A percentile compares a stretch with the other conserved stretches of the same genome.
Evolutionary conservation across 53 echinoderm and acorn worm genomes (phyloP).

Genomic region (Glandiceps talaboti): DNA sequence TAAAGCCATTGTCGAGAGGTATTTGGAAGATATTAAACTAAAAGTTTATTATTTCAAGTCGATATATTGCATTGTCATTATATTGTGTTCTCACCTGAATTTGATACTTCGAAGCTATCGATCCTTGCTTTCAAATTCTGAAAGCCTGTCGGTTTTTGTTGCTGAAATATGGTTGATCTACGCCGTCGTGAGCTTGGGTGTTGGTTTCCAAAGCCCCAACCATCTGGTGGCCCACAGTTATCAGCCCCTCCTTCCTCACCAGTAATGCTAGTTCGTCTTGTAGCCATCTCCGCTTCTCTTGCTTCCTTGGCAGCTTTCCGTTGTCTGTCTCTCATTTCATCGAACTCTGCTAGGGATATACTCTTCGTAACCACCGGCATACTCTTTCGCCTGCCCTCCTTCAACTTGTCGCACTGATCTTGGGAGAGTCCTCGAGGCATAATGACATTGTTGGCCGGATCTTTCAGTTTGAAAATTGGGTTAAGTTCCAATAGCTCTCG

Average conservation of each 20-base stretch:
- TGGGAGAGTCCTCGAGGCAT: slow-evolving; percentile 59
- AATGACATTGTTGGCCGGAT: slow-evolving; percentile 55
- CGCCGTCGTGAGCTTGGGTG: neutral
- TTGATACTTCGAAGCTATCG: neutral
- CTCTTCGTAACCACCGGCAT: slow-evolving; percentile 36
- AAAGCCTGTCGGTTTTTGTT: neutral
- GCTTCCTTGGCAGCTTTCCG: slow-evolving; percentile 25
- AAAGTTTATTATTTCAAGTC: too few species aligned
- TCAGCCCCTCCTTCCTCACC: neutral
- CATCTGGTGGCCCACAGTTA: neutral
- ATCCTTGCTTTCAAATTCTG: neutral
- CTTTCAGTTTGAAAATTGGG: slow-evolving; percentile 34
- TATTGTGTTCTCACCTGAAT: neutral
- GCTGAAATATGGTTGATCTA: neutral
- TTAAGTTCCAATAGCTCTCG: slow-evolving; percentile 51
- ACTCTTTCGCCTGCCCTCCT: slow-evolving; percentile 28
- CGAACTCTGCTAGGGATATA: slow-evolving; percentile 75
- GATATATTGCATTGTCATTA: too few species aligned
- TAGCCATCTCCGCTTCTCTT: slow-evolving; percentile 9
- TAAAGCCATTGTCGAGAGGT: too few species aligned
- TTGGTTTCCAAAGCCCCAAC: neutral
- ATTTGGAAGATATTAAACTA: too few species aligned
- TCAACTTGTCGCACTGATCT: slow-evolving; percentile 54
- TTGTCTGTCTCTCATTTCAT: slow-evolving; percentile 39
- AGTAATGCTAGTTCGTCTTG: neutral